These are phyloP conservation scores for Papilio gigon DNA, from an alignment of 2,888 invertebrate genomes.

Conservation along the genomic window DNA sequence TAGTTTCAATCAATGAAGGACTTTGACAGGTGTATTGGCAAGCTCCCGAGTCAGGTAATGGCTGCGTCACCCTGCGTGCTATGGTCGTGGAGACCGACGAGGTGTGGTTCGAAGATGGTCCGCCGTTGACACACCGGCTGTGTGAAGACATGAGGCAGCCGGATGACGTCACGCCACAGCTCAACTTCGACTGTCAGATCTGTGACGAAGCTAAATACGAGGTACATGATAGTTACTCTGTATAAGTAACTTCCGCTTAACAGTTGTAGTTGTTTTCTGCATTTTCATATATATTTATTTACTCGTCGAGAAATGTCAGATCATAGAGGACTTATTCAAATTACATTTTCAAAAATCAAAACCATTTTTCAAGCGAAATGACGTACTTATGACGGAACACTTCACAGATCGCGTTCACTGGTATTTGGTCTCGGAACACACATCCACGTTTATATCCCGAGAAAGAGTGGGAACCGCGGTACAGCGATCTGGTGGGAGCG, in stretches of 20 bases:
- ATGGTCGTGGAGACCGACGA: slow-evolving; percentile 73
- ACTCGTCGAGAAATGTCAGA: too few relatives aligned
- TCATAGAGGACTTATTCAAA: too few relatives aligned
- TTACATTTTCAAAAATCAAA: too few relatives aligned
- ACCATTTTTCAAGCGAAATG: too few relatives aligned
- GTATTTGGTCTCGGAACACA: slow-evolving; percentile 74
- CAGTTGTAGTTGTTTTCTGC: too few relatives aligned
- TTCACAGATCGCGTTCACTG: slow-evolving; percentile 66
- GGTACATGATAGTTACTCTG: slow-evolving; percentile 49
- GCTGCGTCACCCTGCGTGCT: slow-evolving; percentile 71
- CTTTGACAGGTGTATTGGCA: slow-evolving; percentile 76
- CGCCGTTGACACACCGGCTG: slow-evolving; percentile 61
- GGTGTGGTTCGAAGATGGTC: slow-evolving; percentile 72
- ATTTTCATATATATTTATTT: too few relatives aligned
- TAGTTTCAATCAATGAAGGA: too few relatives aligned
- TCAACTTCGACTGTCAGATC: slow-evolving; percentile 67
- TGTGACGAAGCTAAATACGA: slow-evolving; percentile 78
- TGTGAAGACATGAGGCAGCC: slow-evolving; percentile 75
- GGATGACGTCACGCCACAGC: slow-evolving; percentile 67
- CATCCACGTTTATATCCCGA: slow-evolving; percentile 70
- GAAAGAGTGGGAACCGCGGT: slow-evolving; percentile 71
- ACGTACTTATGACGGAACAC: too few relatives aligned
- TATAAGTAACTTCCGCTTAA: neutral
- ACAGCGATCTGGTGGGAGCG: slow-evolving; percentile 72
- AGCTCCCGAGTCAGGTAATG: slow-evolving; percentile 70